These are phyloP conservation scores for Nemoura dubitans DNA, from an alignment of 2,888 invertebrate genomes.

Conservation along the genomic window DNA sequence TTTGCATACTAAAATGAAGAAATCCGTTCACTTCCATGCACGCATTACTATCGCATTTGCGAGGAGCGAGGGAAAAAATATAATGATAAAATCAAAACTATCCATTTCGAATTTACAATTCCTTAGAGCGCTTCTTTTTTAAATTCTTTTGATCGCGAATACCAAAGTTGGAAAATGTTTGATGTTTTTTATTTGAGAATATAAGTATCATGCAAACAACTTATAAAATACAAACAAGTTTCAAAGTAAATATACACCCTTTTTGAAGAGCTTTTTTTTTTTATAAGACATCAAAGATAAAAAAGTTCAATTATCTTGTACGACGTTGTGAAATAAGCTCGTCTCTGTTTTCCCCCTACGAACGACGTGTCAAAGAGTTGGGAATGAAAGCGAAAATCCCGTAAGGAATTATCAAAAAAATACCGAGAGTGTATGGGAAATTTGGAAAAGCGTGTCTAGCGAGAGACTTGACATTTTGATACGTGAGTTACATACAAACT, in stretches of 20 bases:
- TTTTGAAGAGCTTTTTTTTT: slow-evolving; percentile 28
- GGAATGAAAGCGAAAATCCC: slow-evolving; percentile 9
- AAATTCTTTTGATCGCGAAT: slow-evolving; percentile 38
- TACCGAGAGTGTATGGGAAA: background rate
- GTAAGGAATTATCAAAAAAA: slow-evolving; percentile 5
- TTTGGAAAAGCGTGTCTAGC: background rate
- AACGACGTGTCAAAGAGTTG: slow-evolving; percentile 5
- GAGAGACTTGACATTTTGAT: background rate
- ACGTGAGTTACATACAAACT: no score
- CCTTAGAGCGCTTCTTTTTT: slow-evolving; percentile 30
- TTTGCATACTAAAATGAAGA: slow-evolving; percentile 41
- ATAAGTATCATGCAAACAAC: slow-evolving; percentile 24
- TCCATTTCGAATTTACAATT: slow-evolving; percentile 37
- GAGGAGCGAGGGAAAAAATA: slow-evolving; percentile 17
- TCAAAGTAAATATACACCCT: slow-evolving; percentile 27
- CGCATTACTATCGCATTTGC: background rate
- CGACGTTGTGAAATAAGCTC: background rate
- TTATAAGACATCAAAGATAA: slow-evolving; percentile 39
- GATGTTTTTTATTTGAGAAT: slow-evolving; percentile 29
- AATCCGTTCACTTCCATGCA: slow-evolving; percentile 26
- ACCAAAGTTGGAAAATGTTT: slow-evolving; percentile 34
- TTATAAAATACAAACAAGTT: slow-evolving; percentile 27
- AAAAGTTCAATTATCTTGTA: slow-evolving; percentile 27
- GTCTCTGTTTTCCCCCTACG: background rate
- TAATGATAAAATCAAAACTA: slow-evolving; percentile 30